Evolutionary conservation across 2,797 vertebrate genomes (phyloP).

Genomic region (Gymnocypris eckloni): DNA sequence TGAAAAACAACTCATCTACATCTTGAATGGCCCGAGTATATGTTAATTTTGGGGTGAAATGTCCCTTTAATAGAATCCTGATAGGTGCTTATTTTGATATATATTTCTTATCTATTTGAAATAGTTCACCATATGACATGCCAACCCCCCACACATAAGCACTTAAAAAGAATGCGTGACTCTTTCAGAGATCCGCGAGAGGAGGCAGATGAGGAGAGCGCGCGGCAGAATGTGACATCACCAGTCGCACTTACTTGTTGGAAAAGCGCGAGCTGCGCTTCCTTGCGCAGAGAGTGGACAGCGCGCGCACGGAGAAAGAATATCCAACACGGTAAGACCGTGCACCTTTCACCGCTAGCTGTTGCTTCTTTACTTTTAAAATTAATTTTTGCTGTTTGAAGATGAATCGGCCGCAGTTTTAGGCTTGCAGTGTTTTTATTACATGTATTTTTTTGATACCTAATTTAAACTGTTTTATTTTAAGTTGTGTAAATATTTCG

Average conservation of each 20-base stretch:
- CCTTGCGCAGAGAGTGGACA: constrained; percentile 20
- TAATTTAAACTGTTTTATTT: not conserved
- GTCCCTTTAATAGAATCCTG: not conserved
- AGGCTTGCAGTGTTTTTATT: not conserved
- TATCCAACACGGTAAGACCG: constrained; percentile 39
- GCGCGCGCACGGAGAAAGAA: constrained; percentile 9
- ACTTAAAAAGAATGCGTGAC: not conserved
- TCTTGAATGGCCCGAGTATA: not conserved
- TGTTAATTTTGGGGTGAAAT: not conserved
- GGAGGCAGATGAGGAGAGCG: constrained; percentile 1
- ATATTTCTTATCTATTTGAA: not conserved
- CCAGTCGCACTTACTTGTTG: constrained; percentile 38
- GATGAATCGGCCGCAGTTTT: not conserved
- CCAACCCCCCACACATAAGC: not conserved
- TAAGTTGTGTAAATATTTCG: not conserved
- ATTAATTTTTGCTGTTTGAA: not conserved
- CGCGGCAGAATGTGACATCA: constrained; percentile 56
- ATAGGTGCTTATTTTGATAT: not conserved
- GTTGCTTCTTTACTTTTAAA: not conserved
- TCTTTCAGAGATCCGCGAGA: not conserved
- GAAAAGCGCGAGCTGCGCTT: constrained; percentile 40
- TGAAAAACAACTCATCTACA: not conserved
- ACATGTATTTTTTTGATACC: not conserved
- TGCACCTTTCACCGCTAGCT: not conserved
- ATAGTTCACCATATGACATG: not conserved